A percentile compares a stretch with the other conserved stretches of the same genome.
phyloP scores from a whole-genome alignment of 2,888 invertebrate genomes.

The Lydus trimaculatus region DNA sequence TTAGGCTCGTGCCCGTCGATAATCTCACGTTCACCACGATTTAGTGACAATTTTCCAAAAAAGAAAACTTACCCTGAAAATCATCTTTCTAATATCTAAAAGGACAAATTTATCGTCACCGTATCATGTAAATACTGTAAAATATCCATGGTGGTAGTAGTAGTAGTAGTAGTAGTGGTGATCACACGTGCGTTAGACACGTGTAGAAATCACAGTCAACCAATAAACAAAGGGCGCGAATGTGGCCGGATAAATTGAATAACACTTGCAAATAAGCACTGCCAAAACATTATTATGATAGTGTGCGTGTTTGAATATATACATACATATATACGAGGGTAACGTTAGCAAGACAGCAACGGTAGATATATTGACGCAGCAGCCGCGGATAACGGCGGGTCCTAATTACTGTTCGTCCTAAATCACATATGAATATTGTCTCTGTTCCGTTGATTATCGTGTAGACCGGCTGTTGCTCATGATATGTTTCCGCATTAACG shows the following conservation, averaged over 20 bases:
- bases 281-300: slow-evolving; percentile 49
- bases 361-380: slow-evolving; percentile 57
- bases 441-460: slow-evolving; percentile 42
- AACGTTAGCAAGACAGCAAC: slow-evolving; percentile 51
- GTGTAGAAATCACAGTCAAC: slow-evolving; percentile 59
- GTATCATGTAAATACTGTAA: neutral
- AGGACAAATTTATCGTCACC: neutral
- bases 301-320: slow-evolving; percentile 43
- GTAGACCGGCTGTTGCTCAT: slow-evolving; percentile 48
- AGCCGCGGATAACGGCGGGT: slow-evolving; percentile 55
- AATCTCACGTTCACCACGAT: slow-evolving; percentile 3
- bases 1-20: neutral
- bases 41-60: neutral
- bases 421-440: slow-evolving; percentile 58
- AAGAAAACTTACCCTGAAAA: neutral
- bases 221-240: slow-evolving; percentile 60
- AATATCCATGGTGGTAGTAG: neutral
- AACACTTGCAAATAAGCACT: slow-evolving; percentile 64
- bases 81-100: neutral
- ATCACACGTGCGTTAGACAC: slow-evolving; percentile 56
- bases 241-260: slow-evolving; percentile 62
- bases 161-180: neutral
- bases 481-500: slow-evolving; percentile 47
- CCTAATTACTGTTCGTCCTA: slow-evolving; percentile 57
- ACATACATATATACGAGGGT: slow-evolving; percentile 20